These are phyloP conservation scores for Caretta caretta DNA, from an alignment of 2,113 vertebrate species.

Conservation along the genomic window DNA sequence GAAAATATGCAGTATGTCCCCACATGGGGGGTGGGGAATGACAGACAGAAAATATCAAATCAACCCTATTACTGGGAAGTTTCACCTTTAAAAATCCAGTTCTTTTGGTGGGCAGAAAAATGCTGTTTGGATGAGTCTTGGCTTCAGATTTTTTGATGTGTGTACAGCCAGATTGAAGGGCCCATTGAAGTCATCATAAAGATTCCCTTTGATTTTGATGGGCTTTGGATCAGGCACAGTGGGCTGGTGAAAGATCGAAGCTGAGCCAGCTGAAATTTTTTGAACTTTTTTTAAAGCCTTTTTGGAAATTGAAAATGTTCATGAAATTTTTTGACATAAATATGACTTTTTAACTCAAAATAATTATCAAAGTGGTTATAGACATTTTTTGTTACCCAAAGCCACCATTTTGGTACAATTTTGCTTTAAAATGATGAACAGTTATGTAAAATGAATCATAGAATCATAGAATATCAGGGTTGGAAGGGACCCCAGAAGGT, in stretches of 20 bases:
- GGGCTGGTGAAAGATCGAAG: background rate
- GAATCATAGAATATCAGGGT: too few species aligned
- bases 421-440: background rate
- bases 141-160: background rate
- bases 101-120: background rate
- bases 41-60: background rate
- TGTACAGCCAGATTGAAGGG: background rate
- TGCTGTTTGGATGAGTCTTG: background rate
- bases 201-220: background rate
- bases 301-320: background rate
- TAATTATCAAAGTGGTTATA: background rate
- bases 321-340: background rate
- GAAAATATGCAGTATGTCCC: background rate
- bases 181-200: background rate
- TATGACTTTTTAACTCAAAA: background rate
- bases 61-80: background rate
- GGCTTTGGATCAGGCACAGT: background rate
- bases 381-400: background rate
- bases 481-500: too few species aligned
- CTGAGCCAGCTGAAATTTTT: background rate
- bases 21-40: rapidly evolving
- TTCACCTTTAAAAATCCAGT: background rate
- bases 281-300: background rate
- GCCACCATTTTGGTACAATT: background rate
- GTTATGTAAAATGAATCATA: background rate